A percentile compares a stretch with the other conserved stretches of the same genome.
Conservation (phyloP, 2,797 vertebrate genomes). For the Rhinichthys osculus region DNA sequence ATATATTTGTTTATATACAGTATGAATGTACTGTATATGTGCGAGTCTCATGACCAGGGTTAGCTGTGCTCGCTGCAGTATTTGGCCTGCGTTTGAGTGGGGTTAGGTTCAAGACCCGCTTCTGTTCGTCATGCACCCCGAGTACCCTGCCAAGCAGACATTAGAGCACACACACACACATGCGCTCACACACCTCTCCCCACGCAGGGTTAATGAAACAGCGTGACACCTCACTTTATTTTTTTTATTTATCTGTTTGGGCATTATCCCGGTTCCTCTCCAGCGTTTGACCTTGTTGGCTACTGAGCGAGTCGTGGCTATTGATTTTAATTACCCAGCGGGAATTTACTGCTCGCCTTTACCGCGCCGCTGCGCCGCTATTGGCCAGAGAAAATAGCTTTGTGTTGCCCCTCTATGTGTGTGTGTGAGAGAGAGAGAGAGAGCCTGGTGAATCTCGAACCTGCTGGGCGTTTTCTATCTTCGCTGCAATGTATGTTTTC, state of each 20-base stretch:
- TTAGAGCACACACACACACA: slow-evolving; percentile 45
- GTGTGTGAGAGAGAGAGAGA: slow-evolving; percentile 33
- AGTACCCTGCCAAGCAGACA: slow-evolving; percentile 49
- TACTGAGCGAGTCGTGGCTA: slow-evolving; percentile 88
- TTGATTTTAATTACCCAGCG: slow-evolving; percentile 95
- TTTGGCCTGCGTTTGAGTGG: slow-evolving; percentile 46
- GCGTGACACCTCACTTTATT: slow-evolving; percentile 83
- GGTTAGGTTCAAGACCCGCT: slow-evolving; percentile 18
- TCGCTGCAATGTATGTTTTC: slow-evolving; percentile 35
- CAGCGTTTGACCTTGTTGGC: slow-evolving; percentile 89
- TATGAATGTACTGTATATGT: slow-evolving; percentile 28
- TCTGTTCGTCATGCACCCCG: slow-evolving; percentile 10
- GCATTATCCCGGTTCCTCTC: slow-evolving; percentile 55
- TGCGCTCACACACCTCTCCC: slow-evolving; percentile 59
- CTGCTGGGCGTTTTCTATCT: slow-evolving; percentile 47
- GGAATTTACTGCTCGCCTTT: slow-evolving; percentile 63
- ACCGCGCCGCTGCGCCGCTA: slow-evolving; percentile 75
- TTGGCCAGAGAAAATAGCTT: slow-evolving; percentile 80
- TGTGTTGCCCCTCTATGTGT: slow-evolving; percentile 63
- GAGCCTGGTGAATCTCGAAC: slow-evolving; percentile 50
- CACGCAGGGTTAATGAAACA: slow-evolving; percentile 85
- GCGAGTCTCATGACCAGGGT: background rate
- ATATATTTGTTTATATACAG: slow-evolving; percentile 14
- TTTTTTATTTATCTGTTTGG: slow-evolving; percentile 80
- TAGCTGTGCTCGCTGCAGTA: slow-evolving; percentile 25